Evolutionary conservation across 2,888 invertebrate species (phyloP).

Genomic region (Melanostoma scalare): DNA sequence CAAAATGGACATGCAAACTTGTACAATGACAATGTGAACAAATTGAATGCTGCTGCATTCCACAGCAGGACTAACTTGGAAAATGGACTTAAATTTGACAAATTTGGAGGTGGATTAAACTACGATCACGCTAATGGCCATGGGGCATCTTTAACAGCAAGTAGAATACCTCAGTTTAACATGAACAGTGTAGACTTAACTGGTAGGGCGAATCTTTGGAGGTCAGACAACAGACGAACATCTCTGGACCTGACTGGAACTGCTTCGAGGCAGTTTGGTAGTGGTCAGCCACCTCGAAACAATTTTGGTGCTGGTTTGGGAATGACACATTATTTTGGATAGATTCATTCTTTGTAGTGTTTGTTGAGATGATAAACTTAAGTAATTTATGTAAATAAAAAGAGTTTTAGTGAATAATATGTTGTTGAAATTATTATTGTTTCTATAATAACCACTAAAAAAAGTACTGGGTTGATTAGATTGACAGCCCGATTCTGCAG

Average conservation of each 20-base stretch:
- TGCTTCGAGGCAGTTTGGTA: constrained; percentile 75
- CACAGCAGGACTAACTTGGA: constrained; percentile 75
- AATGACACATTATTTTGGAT: constrained; percentile 74
- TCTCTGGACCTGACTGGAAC: constrained; percentile 70
- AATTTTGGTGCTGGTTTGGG: constrained; percentile 73
- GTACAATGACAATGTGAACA: constrained; percentile 72
- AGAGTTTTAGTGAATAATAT: no score
- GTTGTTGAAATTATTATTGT: no score
- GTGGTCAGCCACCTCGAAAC: constrained; percentile 73
- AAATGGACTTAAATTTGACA: constrained; percentile 75
- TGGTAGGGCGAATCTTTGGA: constrained; percentile 74
- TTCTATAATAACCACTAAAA: no score
- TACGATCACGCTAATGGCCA: constrained; percentile 75
- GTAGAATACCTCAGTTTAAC: constrained; percentile 76
- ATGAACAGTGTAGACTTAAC: constrained; percentile 75
- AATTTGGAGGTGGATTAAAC: constrained; percentile 76
- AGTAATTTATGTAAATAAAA: no score
- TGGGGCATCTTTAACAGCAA: constrained; percentile 75
- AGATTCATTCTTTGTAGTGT: neutral
- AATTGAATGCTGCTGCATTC: constrained; percentile 75
- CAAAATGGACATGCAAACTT: constrained; percentile 75
- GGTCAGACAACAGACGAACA: no score
- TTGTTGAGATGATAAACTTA: no score
- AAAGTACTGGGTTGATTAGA: no score
- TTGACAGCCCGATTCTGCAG: no score